phyloP scores from a whole-genome alignment of 2,888 invertebrate species.

The Agriopis leucophaearia region DNA sequence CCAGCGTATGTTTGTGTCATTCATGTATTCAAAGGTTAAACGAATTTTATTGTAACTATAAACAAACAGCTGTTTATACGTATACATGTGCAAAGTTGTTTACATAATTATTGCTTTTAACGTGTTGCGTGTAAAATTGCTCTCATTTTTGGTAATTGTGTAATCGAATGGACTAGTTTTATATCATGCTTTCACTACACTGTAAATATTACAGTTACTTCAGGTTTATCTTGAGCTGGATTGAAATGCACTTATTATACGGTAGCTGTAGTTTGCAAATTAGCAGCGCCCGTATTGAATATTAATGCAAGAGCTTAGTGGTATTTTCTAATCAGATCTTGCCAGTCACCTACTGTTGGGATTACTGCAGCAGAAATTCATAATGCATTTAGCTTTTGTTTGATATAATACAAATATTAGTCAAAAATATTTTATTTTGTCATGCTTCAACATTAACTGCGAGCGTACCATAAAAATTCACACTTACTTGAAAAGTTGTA shows the following conservation, averaged over 20 bases:
- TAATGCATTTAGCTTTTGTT: not conserved
- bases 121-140: slow-evolving; percentile 51
- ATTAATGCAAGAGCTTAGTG: slow-evolving; percentile 29
- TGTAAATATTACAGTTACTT: slow-evolving; percentile 29
- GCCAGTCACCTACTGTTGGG: slow-evolving; percentile 7
- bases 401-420: not conserved
- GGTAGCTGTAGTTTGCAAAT: slow-evolving; percentile 41
- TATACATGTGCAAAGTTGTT: slow-evolving; percentile 9
- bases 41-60: not conserved
- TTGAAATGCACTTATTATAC: slow-evolving; percentile 47
- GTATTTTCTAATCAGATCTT: slow-evolving; percentile 25
- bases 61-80: not conserved
- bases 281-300: slow-evolving; percentile 32
- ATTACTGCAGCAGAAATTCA: slow-evolving; percentile 5
- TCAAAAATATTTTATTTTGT: not conserved
- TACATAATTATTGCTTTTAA: slow-evolving; percentile 46
- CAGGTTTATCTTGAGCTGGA: slow-evolving; percentile 50
- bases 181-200: slow-evolving; percentile 57
- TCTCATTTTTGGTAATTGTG: slow-evolving; percentile 51
- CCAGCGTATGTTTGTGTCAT: not conserved
- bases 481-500: slow-evolving; percentile 15
- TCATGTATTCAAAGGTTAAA: not conserved
- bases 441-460: not conserved
- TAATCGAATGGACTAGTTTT: slow-evolving; percentile 50
- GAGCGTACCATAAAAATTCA: slow-evolving; percentile 18